Base-by-base conservation (phyloP, 1,140 invertebrate species). In the Drosophila bocqueti region DNA sequence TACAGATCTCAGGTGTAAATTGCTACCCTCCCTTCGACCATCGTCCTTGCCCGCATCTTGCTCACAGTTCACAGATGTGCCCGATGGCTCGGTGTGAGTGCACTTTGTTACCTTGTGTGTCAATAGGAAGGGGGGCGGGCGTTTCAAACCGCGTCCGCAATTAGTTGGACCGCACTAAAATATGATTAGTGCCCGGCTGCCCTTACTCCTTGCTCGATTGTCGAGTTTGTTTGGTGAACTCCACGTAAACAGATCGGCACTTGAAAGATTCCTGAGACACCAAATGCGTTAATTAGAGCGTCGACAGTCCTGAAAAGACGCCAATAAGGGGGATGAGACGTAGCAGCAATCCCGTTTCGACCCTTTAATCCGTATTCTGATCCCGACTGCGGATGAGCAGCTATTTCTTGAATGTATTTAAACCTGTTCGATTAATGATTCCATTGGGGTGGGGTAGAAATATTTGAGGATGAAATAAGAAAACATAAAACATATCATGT, bases 121-220 rank as follows among this genome's bases (percentile, higher is more conserved):
- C 83, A 76, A 79, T 67, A 43, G 16, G 16, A 63, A 36, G 54
- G 59, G 50, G 10, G 46, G 34, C 26, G 62, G 52, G 54, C 29
- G 38, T 40, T 71, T 34, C 26, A 46, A 74, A 69, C 65, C 65
- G 65, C 65, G 62, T 58, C 31, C 64, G 62, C 81, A 89, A 89
- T 87, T 87, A 87, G 84, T 81, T 79, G 78, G 31, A 26, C 66
- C 50, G 66, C 85, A 89, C 84, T 89, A 84, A 89, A 89, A 89
- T 81, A 90, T 89, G 85, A 89, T 89, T 89, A 84, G 81, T 79
- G 26, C 38, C 54, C 54, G 24, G 52, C 60, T 43, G 16, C 21
- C 67, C 31, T 16, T 16, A 16, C 13, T 42, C 16, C 29, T 42
- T 26, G 29, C 13, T 38, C 43, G 15, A 55, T 21, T 36, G 16